phyloP scores from a whole-genome alignment of 2,888 invertebrate genomes.

The Plusia festucae region DNA sequence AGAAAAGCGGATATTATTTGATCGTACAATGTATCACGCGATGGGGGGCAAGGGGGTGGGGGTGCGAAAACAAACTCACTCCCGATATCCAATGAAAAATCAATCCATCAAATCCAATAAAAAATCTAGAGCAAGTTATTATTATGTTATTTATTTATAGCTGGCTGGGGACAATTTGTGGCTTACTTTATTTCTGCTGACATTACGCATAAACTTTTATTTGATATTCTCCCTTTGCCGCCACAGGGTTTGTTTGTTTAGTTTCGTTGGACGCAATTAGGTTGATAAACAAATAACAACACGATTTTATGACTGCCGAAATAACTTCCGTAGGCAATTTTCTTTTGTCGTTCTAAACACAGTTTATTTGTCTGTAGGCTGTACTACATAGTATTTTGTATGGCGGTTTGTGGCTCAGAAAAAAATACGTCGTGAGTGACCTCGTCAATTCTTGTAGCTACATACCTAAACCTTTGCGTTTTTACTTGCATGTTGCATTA shows the following conservation, averaged over 20 bases:
- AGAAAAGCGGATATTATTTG: constrained; percentile 72
- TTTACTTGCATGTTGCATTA: too few species aligned
- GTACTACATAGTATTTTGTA: neutral
- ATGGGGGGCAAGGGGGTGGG: constrained; percentile 58
- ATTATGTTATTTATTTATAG: constrained; percentile 58
- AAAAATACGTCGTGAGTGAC: neutral
- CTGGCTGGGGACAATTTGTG: constrained; percentile 51
- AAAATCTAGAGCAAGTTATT: constrained; percentile 69
- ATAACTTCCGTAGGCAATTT: constrained; percentile 19
- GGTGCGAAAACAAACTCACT: constrained; percentile 68
- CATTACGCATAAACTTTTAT: constrained; percentile 37
- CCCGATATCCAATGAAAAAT: constrained; percentile 74
- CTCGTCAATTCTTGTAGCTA: neutral
- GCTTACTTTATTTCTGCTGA: constrained; percentile 38
- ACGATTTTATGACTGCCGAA: constrained; percentile 26
- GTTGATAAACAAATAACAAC: constrained; percentile 37
- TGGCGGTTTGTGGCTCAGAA: neutral
- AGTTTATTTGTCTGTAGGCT: neutral
- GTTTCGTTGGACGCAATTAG: constrained; percentile 30
- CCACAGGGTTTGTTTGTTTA: constrained; percentile 22
- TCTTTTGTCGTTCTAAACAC: neutral
- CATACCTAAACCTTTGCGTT: too few species aligned
- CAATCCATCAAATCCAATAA: constrained; percentile 75
- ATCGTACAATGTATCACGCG: constrained; percentile 69
- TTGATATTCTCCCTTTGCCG: constrained; percentile 24